These are phyloP conservation scores for Sylvia borin DNA, from an alignment of 2,797 vertebrate species.

Conservation along the genomic window DNA sequence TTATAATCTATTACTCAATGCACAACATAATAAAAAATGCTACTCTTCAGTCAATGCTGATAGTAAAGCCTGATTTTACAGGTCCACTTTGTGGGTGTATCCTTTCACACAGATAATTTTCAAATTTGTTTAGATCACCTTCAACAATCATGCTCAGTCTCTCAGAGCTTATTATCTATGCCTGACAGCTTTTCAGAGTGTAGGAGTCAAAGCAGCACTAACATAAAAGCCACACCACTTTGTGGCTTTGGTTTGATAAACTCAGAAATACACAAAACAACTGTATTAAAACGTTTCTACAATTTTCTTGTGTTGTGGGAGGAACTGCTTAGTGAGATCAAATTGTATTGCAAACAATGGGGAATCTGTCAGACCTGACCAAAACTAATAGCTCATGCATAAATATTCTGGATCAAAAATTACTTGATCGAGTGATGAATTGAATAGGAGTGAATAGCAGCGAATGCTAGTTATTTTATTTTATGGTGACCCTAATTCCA, in stretches of 20 bases:
- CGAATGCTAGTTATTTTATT: not conserved
- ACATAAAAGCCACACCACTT: not conserved
- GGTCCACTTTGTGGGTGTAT: not conserved
- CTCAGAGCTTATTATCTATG: not conserved
- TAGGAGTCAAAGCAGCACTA: not conserved
- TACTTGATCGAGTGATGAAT: not conserved
- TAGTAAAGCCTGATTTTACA: not conserved
- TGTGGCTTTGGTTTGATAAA: not conserved
- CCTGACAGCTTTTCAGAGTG: not conserved
- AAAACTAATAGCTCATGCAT: not conserved
- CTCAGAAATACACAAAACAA: not conserved
- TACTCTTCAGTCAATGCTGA: not conserved
- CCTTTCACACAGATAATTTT: not conserved
- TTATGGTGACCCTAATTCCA: not conserved
- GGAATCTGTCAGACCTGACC: not conserved
- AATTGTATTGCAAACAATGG: not conserved
- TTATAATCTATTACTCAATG: not conserved
- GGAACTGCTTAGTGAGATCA: not conserved
- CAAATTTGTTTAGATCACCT: not conserved
- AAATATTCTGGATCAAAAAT: not conserved
- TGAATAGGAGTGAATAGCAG: not conserved
- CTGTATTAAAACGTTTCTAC: not conserved
- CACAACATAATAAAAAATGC: not conserved
- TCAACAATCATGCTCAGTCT: not conserved
- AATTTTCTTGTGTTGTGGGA: not conserved